Percentiles rank a stretch among this genome's conserved stretches.
Conservation (phyloP, 2,888 invertebrate genomes). For the Nowickia ferox region DNA sequence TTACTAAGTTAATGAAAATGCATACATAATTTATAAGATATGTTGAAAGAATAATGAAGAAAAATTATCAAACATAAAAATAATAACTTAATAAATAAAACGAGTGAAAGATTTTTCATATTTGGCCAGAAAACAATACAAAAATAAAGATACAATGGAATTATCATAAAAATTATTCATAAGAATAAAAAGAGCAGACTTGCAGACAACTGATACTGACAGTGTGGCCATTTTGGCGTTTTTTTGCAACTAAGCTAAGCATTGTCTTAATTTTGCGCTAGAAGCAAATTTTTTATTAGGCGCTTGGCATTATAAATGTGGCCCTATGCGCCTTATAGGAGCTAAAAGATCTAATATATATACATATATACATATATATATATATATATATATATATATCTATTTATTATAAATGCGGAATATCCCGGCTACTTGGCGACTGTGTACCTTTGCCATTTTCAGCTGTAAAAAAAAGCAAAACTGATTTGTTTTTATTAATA, state of each 20-base stretch:
- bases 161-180: not conserved
- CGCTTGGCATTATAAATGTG: too few species aligned
- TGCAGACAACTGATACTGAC: not conserved
- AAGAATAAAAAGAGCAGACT: not conserved
- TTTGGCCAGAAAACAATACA: slow-evolving; percentile 1
- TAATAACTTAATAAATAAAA: slow-evolving; percentile 17
- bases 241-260: not conserved
- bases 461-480: too few species aligned
- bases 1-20: slow-evolving; percentile 58
- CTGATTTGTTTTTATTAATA: too few species aligned
- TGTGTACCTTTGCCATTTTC: too few species aligned
- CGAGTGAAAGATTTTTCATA: not conserved
- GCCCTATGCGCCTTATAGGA: too few species aligned
- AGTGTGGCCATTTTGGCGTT: not conserved
- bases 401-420: too few species aligned
- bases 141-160: not conserved
- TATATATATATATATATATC: too few species aligned
- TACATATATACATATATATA: too few species aligned
- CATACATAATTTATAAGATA: slow-evolving; percentile 56
- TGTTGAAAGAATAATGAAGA: not conserved
- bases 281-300: too few species aligned
- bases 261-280: too few species aligned
- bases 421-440: too few species aligned
- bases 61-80: not conserved
- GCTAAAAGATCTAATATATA: too few species aligned